Conservation (phyloP, 2,888 invertebrate species). For the Polia nebulosa region DNA sequence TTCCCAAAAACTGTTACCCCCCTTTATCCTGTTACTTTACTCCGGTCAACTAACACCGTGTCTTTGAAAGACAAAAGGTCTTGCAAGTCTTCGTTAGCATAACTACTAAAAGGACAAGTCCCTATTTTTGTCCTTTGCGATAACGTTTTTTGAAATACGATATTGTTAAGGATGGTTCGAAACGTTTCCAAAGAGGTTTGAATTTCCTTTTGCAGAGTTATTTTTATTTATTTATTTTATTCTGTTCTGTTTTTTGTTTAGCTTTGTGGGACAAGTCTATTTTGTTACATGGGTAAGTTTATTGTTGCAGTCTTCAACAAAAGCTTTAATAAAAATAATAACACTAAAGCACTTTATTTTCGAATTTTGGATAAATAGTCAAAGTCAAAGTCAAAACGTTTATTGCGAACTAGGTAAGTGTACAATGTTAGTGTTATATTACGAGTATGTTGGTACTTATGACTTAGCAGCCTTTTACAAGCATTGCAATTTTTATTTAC, state of each 20-base stretch:
- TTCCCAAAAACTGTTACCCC: constrained; percentile 7
- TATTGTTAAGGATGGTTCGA: constrained; percentile 14
- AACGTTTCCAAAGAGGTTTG: constrained; percentile 23
- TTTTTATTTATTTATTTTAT: constrained; percentile 17
- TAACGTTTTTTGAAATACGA: constrained; percentile 47
- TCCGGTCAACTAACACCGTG: constrained; percentile 36
- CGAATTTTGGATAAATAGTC: too few relatives aligned
- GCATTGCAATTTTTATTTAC: too few relatives aligned
- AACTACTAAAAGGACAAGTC: constrained; percentile 16
- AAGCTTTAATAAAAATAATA: too few relatives aligned
- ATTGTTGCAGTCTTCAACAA: too few relatives aligned
- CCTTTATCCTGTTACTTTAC: constrained; percentile 10
- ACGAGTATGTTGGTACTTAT: too few relatives aligned
- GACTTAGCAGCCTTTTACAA: too few relatives aligned
- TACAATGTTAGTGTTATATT: background rate
- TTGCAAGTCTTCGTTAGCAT: constrained; percentile 43
- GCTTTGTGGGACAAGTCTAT: background rate
- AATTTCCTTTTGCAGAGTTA: constrained; percentile 24
- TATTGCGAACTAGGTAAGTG: background rate
- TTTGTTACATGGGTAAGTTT: background rate
- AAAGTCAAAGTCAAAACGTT: too few relatives aligned
- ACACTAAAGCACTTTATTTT: too few relatives aligned
- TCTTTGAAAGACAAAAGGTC: constrained; percentile 26
- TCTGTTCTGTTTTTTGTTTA: background rate
- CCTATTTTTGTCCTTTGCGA: constrained; percentile 9